Base-by-base conservation (phyloP, 1,140 invertebrate species). In the Drosophila malerkotliana region DNA sequence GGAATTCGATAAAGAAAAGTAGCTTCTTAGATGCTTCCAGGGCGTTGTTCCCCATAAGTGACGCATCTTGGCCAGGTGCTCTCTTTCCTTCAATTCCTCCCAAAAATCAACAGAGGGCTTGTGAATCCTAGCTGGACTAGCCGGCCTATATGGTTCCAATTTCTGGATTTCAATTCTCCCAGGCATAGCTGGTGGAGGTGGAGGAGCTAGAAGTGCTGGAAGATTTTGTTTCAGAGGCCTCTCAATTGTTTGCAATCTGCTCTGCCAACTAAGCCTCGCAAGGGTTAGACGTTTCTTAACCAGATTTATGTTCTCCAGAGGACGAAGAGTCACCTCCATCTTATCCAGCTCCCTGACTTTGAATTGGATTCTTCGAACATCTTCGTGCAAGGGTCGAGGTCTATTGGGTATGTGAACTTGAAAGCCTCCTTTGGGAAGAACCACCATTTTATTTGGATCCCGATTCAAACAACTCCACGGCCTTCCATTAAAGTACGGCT, bases 381-480 rank as follows among this genome's bases (percentile, higher is more conserved):
- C 32, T 15, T 51, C 34, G 10, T 24, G 26, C 1, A 48, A 14
- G 0, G 2, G 9, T 18, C 34, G 24, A 0, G 5, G 4, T 14
- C 32, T 24, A 24, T 30, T 24, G 10, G 9, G 41, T 2, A 58
- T n/a, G 9, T 18, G 1, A 18, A 18, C 2, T 0, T 21, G 34
- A 8, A 28, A 24, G 5, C 21, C 21, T 3, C 14, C 48, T 39
- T 30, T 39, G 18, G 24, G 18, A n/a, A 28, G 24, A 9, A 10
- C 5, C 3, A 41, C 7, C 1, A 9, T 24, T 14, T 2, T 12
- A 4, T 30, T 12, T 0, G 62, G 45, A 15, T 48, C 21, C 14
- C 61, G 32, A 18, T 30, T 14, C 14, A 60, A 18, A 45, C 32
- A 51, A 12, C 24, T 41, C 57, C 44, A 64, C 9, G 44, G 61